These are phyloP conservation scores for Arrhamphus sclerolepis DNA, from an alignment of 2,797 vertebrate genomes.

Conservation along the genomic window DNA sequence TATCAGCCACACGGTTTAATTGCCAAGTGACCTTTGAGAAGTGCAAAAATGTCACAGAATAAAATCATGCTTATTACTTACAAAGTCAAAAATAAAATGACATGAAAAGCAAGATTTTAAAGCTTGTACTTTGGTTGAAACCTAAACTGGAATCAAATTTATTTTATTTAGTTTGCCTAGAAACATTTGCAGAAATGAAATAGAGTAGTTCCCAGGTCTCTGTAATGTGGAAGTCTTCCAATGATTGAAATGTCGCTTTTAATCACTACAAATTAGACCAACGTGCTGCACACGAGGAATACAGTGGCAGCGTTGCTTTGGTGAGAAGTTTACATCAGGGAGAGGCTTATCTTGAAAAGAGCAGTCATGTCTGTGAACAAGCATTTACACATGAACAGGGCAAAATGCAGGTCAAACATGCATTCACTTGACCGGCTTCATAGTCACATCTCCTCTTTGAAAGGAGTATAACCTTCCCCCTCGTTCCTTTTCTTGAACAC, in stretches of 20 bases:
- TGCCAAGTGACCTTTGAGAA: slow-evolving; percentile 39
- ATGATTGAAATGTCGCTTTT: too few species aligned
- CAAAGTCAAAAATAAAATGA: slow-evolving; percentile 24
- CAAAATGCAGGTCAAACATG: slow-evolving; percentile 27
- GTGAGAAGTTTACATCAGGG: slow-evolving; percentile 7
- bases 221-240: too few species aligned
- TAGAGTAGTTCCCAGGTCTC: too few species aligned
- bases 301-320: background rate
- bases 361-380: slow-evolving; percentile 6
- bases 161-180: too few species aligned
- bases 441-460: slow-evolving; percentile 10
- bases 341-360: slow-evolving; percentile 15
- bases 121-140: slow-evolving; percentile 49
- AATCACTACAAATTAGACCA: too few species aligned
- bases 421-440: slow-evolving; percentile 39
- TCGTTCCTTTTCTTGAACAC: slow-evolving; percentile 17
- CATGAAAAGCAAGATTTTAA: slow-evolving; percentile 20
- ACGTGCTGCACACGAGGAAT: too few species aligned
- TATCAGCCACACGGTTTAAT: slow-evolving; percentile 30
- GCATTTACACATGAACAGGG: slow-evolving; percentile 25
- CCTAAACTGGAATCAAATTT: background rate
- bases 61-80: slow-evolving; percentile 42
- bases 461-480: slow-evolving; percentile 28
- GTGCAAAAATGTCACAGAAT: slow-evolving; percentile 34
- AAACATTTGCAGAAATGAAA: too few species aligned